phyloP scores from a whole-genome alignment of 2,113 vertebrate genomes.

The Pipa parva region DNA sequence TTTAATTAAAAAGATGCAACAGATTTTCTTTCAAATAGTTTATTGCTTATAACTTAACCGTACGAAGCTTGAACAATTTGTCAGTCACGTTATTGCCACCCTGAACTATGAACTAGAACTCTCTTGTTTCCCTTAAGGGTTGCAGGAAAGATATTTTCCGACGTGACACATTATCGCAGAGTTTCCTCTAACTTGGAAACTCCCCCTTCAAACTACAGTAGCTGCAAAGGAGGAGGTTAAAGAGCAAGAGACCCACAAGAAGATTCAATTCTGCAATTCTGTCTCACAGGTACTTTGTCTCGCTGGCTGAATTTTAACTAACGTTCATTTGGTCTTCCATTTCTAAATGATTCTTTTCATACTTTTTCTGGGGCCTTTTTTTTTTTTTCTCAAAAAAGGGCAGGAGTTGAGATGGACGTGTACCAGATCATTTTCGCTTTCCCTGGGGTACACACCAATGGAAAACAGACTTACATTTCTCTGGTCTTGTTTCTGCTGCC shows the following conservation, averaged over 20 bases:
- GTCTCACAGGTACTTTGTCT: constrained; percentile 23
- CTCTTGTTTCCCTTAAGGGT: constrained; percentile 9
- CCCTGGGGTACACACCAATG: constrained; percentile 52
- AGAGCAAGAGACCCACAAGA: background rate
- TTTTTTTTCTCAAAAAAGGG: constrained; percentile 53
- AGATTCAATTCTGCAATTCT: background rate
- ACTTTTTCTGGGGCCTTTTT: constrained; percentile 54
- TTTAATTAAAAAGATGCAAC: constrained; percentile 15
- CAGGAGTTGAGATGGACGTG: constrained; percentile 47
- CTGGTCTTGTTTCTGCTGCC: constrained; percentile 52
- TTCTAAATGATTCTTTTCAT: constrained; percentile 46
- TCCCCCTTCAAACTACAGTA: background rate
- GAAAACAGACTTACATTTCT: constrained; percentile 55
- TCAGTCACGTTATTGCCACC: constrained; percentile 8
- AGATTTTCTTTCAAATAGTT: constrained; percentile 1
- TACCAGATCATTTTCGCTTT: constrained; percentile 52
- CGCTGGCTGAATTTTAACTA: constrained; percentile 27
- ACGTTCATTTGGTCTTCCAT: constrained; percentile 26
- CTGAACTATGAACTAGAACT: background rate
- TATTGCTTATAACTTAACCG: background rate
- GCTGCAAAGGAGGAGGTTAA: background rate
- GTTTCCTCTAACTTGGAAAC: constrained; percentile 19
- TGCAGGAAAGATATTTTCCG: constrained; percentile 22
- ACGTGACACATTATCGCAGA: constrained; percentile 20
- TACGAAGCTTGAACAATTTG: too few species aligned